Evolutionary conservation across 2,888 invertebrate species (phyloP), one percentile per base, ranked within the genome.

Genomic region (Cylloceria caligata): DNA sequence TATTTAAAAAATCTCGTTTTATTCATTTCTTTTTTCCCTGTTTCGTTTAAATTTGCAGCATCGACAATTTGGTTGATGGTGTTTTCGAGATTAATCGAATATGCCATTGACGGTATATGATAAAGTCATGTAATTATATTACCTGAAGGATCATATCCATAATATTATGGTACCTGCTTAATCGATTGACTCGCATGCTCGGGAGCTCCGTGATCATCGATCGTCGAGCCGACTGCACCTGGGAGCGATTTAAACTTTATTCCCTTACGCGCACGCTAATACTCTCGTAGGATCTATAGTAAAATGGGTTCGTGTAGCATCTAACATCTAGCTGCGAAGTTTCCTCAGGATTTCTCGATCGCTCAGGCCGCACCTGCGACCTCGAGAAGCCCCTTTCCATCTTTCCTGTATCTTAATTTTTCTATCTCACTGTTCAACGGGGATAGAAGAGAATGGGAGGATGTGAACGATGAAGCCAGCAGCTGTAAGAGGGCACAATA

Each of bases 291-390:
- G 30, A 45, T 49, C 16, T 9, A n/a, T 27, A 27, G 27, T 30
- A 19, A 19, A 4, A 13, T 27, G 36, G 34, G 16, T 13, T 45
- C 11, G n/a, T 11, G 27, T 57, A 16, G 19, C 19, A 45, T 27
- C 45, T 45, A n/a, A 11, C n/a, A 39, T 71, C 13, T 16, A 19
- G 49, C 64, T 24, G 19, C 42, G 24, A 36, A 16, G 47, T 69
- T 74, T 76, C 16, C 62, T 68, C 73, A 64, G 49, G 72, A 77
- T 77, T 77, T 77, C 72, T 77, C 77, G 77, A 73, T 81, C 55
- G 68, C 36, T 73, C 39, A 62, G 45, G 81, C 81, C 81, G 73
- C 81, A 81, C 81, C 81, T 77, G 81, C 77, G 77, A 64, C 81
- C 81, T 81, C 81, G 81, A 36, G 52, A 57, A 57, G 34, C 16